phyloP scores from a whole-genome alignment of 2,888 invertebrate genomes.

The Acronicta leporina region DNA sequence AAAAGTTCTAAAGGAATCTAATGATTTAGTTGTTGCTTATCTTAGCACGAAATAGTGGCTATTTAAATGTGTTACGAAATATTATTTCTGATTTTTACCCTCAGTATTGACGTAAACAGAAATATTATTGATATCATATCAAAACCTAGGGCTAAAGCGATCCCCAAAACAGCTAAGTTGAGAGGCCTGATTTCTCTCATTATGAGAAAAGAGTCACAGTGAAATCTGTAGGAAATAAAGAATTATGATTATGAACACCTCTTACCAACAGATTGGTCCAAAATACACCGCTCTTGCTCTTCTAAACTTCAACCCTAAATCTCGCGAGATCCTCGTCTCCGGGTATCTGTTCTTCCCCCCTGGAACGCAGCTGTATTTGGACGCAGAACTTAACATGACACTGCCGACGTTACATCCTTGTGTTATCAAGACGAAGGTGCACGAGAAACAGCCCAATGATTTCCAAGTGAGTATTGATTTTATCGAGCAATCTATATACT shows the following conservation, averaged over 20 bases:
- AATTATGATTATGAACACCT: background rate
- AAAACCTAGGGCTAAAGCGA: too few species aligned
- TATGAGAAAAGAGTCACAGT: too few species aligned
- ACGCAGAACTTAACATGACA: constrained; percentile 92
- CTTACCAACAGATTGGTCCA: constrained; percentile 75
- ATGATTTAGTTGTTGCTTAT: too few species aligned
- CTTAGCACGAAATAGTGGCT: too few species aligned
- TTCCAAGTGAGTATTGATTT: constrained; percentile 90
- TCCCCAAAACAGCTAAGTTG: too few species aligned
- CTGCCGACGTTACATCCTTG: constrained; percentile 93
- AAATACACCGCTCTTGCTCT: constrained; percentile 79
- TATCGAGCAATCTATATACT: background rate
- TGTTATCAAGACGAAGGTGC: constrained; percentile 90
- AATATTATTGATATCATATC: too few species aligned
- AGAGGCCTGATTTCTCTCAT: too few species aligned
- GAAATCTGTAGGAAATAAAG: too few species aligned
- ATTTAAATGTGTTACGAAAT: too few species aligned
- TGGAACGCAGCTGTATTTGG: constrained; percentile 91
- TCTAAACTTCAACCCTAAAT: constrained; percentile 82
- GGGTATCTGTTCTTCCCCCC: constrained; percentile 90
- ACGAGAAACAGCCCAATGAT: constrained; percentile 91
- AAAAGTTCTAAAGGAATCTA: too few species aligned
- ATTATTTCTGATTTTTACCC: too few species aligned
- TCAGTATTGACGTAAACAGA: too few species aligned
- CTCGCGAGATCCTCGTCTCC: constrained; percentile 77